These are phyloP conservation scores for Grallaria varia DNA, from an alignment of 2,113 vertebrate genomes.

Conservation along the genomic window DNA sequence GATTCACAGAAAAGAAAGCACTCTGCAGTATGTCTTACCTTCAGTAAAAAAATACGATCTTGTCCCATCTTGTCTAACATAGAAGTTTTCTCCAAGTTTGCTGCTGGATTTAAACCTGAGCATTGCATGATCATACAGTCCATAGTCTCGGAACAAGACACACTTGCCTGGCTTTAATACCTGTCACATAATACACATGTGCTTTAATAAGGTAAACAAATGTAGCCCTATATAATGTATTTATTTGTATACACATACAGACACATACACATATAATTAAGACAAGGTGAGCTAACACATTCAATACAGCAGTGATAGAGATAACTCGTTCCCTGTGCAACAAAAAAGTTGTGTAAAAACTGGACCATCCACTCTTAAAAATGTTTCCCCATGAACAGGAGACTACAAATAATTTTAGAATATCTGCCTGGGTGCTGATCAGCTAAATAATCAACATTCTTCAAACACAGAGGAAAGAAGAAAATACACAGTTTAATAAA, in stretches of 20 bases:
- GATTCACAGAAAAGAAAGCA: background rate
- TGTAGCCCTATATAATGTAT: background rate
- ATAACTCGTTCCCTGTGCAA: background rate
- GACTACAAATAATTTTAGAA: background rate
- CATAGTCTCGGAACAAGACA: constrained; percentile 93
- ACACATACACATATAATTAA: background rate
- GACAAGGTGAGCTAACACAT: background rate
- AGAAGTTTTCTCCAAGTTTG: constrained; percentile 94
- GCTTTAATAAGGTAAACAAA: background rate
- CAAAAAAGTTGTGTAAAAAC: background rate
- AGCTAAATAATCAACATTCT: background rate
- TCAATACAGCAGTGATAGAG: background rate
- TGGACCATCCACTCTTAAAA: background rate
- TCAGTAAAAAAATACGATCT: constrained; percentile 92
- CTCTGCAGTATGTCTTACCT: constrained; percentile 74
- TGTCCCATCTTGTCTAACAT: constrained; percentile 95
- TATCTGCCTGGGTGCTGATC: background rate
- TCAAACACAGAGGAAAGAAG: background rate
- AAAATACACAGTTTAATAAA: background rate
- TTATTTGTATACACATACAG: background rate
- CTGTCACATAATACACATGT: constrained; percentile 62
- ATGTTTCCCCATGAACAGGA: background rate
- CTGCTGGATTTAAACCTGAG: constrained; percentile 89
- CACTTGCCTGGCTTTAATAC: constrained; percentile 88
- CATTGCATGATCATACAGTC: constrained; percentile 93